Evolutionary conservation across 2,113 vertebrate species (phyloP).

Genomic region (Notarius quadriscutis): DNA sequence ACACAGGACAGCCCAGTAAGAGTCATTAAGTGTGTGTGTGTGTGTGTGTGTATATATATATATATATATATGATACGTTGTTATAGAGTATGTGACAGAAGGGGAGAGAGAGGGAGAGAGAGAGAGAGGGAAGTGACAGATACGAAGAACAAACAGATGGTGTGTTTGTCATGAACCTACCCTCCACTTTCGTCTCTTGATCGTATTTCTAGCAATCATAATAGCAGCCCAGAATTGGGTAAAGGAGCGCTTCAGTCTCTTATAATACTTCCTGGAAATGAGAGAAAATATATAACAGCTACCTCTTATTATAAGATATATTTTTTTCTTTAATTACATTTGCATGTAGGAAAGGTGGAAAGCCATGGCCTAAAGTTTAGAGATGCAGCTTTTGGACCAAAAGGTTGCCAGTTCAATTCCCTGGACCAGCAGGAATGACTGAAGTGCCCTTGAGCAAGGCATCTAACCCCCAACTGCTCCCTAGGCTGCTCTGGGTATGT

Average conservation of each 20-base stretch:
- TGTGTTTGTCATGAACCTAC: conserved; percentile 52
- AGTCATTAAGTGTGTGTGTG: no score
- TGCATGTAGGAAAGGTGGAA: background rate
- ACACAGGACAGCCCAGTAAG: background rate
- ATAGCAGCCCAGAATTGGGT: conserved; percentile 78
- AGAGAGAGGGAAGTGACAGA: background rate
- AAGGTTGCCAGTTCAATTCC: no score
- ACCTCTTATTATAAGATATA: background rate
- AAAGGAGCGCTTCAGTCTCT: conserved; percentile 76
- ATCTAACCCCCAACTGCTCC: no score
- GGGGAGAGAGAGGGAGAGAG: background rate
- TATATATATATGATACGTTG: background rate
- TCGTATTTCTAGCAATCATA: conserved; percentile 76
- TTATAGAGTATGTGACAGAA: background rate
- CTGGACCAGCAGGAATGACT: no score
- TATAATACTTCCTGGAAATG: conserved; percentile 77
- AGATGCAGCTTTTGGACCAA: no score
- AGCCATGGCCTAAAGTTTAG: no score
- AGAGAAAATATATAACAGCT: conserved; percentile 23
- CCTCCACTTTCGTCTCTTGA: conserved; percentile 73
- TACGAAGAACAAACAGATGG: background rate
- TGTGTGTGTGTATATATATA: no score
- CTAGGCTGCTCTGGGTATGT: no score
- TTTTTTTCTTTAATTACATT: background rate
- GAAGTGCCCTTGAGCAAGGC: no score